Evolutionary conservation across 2,888 invertebrate genomes (phyloP), one percentile per base, ranked within the genome.

Genomic region (Enchytraeus crypticus): DNA sequence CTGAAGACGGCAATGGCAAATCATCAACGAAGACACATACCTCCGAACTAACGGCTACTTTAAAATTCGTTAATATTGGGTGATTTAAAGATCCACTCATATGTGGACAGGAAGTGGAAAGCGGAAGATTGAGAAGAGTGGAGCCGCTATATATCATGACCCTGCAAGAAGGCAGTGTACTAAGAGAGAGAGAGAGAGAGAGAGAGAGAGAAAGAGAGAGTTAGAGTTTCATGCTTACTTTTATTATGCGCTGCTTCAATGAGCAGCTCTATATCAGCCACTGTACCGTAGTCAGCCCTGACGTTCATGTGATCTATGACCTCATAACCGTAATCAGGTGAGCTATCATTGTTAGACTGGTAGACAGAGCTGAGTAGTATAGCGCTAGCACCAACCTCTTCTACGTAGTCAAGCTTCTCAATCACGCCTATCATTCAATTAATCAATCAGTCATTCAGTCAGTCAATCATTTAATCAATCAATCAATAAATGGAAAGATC

Each of bases 311-410:
- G 68, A 46, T 67, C 33, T 2, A 49, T 53, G 59, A 68, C 61
- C 47, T 68, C 68, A 56, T 65, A 61, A 14, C 64, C 67, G 21
- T 57, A 62, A 51, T 67, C 69, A 3, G 45, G 38, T 8, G 53
- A 43, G 4, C 43, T 46, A 33, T 47, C 33, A 27, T 32, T 1
- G 14, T 29, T 23, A 5, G 32, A 63, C 38, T 58, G 23, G 60
- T 73, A 77, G 61, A 76, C 64, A 2, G 77, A 73, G 60, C 73
- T 73, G 23, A 77, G 65, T 0, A 74, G 69, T 21, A 77, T 64
- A 8, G 71, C 68, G 11, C 65, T 66, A 2, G 71, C 70, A 2
- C 74, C 72, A 2, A 74, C 65, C 11, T 69, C 68, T 32, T 70
- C 64, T 53, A 77, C 66, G 61, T 75, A 72, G 57, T 72, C 71